These are phyloP conservation scores for Lottia scabra DNA, from an alignment of 2,888 invertebrate species.

Conservation along the genomic window DNA sequence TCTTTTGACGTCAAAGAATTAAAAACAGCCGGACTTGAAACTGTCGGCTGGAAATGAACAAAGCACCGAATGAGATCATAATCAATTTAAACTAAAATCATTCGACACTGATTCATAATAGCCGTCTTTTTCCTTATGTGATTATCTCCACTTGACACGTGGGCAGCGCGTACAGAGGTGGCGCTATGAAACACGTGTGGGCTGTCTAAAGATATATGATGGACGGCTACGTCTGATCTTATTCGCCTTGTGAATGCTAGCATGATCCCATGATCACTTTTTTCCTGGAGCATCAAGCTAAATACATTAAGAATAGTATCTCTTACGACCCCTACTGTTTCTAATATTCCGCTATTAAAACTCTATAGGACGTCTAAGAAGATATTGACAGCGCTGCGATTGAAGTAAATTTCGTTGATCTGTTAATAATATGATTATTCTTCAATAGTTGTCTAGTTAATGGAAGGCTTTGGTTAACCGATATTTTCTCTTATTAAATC, in stretches of 20 bases:
- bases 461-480: no score
- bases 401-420: no score
- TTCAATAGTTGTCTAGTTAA: no score
- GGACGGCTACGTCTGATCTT: neutral
- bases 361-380: neutral
- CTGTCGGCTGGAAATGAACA: neutral
- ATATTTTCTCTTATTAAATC: no score
- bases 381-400: no score
- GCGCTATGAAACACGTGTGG: neutral
- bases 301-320: neutral
- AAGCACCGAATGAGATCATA: neutral
- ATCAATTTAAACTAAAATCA: neutral
- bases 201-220: neutral
- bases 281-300: neutral
- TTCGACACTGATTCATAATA: slow-evolving; percentile 6
- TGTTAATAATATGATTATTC: no score
- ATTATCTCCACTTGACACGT: neutral
- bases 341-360: neutral
- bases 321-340: neutral
- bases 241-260: neutral
- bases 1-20: slow-evolving; percentile 4
- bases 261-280: neutral
- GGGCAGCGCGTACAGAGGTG: neutral
- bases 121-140: neutral
- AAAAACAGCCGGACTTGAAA: neutral